phyloP scores from a whole-genome alignment of 2,888 invertebrate genomes.

The Amblyjoppa proteus region DNA sequence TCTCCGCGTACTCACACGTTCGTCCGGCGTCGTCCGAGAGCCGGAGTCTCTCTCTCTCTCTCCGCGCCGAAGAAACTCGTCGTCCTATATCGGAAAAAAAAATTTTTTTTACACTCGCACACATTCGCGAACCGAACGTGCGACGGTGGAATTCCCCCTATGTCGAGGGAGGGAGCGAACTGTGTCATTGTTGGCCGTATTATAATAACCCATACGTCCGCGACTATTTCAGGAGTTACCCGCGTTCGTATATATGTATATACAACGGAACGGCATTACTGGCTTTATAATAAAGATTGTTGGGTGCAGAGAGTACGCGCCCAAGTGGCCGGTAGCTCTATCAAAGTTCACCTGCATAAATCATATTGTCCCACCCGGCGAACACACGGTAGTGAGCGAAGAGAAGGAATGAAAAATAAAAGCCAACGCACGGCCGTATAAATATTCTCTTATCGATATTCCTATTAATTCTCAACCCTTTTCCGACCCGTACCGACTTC shows the following conservation, averaged over 20 bases:
- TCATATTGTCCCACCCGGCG: slow-evolving; percentile 29
- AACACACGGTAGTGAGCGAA: slow-evolving; percentile 20
- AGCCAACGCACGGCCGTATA: slow-evolving; percentile 55
- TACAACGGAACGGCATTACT: slow-evolving; percentile 17
- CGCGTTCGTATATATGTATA: slow-evolving; percentile 2
- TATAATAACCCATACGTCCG: slow-evolving; percentile 50
- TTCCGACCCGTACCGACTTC: slow-evolving; percentile 1
- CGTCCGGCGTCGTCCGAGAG: slow-evolving; percentile 64
- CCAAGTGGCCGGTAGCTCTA: slow-evolving; percentile 47
- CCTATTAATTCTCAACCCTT: slow-evolving; percentile 61
- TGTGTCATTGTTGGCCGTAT: slow-evolving; percentile 67
- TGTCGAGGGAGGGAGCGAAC: slow-evolving; percentile 58
- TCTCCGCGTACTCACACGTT: slow-evolving; percentile 69
- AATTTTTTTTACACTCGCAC: slow-evolving; percentile 1
- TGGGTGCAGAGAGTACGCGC: slow-evolving; percentile 37
- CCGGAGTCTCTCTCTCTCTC: not conserved
- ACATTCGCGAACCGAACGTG: slow-evolving; percentile 53
- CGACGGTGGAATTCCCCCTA: slow-evolving; percentile 66
- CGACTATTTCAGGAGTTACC: slow-evolving; percentile 56
- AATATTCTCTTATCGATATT: slow-evolving; percentile 68
- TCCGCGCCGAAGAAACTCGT: slow-evolving; percentile 30
- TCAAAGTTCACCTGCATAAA: slow-evolving; percentile 64
- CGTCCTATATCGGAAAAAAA: slow-evolving; percentile 22
- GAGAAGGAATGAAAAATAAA: slow-evolving; percentile 42
- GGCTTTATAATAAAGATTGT: slow-evolving; percentile 41